Evolutionary conservation across 1,140 invertebrate genomes (phyloP), one percentile per base, ranked within the genome.

Genomic region (Pinna nobilis): DNA sequence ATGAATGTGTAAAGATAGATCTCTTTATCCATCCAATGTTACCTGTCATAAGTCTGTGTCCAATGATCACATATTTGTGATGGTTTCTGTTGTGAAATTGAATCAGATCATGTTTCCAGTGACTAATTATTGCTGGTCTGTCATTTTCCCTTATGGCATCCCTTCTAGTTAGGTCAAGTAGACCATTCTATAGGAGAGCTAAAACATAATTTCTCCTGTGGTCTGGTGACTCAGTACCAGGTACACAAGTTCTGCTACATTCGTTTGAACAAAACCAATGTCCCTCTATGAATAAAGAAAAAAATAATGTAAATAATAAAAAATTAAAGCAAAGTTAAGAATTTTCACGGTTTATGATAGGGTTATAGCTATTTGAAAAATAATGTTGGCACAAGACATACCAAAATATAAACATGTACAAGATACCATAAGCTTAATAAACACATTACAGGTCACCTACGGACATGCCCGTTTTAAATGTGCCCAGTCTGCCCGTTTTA

Each of bases 121-220:
- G 53, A 1, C 9, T 55, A 15, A 76, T 59, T 39, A 76, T 70
- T 11, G 37, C 41, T 20, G 1, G 9, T 51, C 67, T 51, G 33
- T 76, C 74, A 70, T 70, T 76, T 44, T 68, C 57, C 25, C 66
- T 33, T 23, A 76, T 44, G 35, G 67, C 60, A 61, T 70, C 74
- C 3, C 33, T n/a, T 0, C 67, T 32, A 1, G 25, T 53, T 13
- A 65, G 32, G 23, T 72, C 37, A 3, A 33, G 44, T 25, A 59
- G 47, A 4, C 70, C 49, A 7, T 3, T 3, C 25, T 13, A 39
- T 7, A 51, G 1, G 7, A 70, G 11, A 1, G 30, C 30, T 35
- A 18, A 23, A 7, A 50, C 25, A 55, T 71, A 71, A 44, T 71
- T 41, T 32, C 28, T 44, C 30, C 47, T 61, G 3, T 39, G 3